Conservation (phyloP, 2,113 vertebrate genomes). For the Phasianus colchicus region DNA sequence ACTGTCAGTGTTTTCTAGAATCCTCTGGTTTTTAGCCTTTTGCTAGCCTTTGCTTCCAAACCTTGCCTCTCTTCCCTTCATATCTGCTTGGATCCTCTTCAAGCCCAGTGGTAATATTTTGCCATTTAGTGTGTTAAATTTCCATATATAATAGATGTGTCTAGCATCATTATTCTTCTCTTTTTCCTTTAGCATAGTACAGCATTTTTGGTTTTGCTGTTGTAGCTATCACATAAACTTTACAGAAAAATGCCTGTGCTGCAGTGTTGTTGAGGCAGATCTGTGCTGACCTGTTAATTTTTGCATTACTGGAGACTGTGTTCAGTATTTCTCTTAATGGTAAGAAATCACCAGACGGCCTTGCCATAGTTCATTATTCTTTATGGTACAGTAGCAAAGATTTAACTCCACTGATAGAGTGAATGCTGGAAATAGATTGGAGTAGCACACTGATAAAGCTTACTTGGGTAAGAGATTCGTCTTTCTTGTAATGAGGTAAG, state of each 20-base stretch:
- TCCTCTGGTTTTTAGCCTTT: background rate
- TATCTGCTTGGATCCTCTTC: background rate
- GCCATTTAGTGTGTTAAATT: background rate
- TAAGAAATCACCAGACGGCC: background rate
- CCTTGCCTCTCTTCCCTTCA: background rate
- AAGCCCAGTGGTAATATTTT: background rate
- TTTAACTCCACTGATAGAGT: background rate
- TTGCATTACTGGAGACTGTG: background rate
- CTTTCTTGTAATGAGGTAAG: background rate
- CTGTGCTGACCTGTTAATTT: background rate
- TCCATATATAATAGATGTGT: background rate
- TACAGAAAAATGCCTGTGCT: background rate
- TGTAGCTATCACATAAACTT: background rate
- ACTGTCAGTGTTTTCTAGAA: background rate
- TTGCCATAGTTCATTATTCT: background rate
- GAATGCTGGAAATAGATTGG: background rate
- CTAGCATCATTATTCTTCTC: background rate
- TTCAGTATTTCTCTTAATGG: background rate
- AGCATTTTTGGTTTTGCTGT: background rate
- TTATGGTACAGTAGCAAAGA: background rate
- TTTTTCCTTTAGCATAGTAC: background rate
- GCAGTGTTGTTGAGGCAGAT: background rate
- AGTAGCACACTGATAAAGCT: background rate
- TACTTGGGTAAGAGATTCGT: background rate
- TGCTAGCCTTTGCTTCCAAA: background rate